Evolutionary conservation across 2,113 vertebrate genomes (phyloP).

Genomic region (Festucalex cinctus): DNA sequence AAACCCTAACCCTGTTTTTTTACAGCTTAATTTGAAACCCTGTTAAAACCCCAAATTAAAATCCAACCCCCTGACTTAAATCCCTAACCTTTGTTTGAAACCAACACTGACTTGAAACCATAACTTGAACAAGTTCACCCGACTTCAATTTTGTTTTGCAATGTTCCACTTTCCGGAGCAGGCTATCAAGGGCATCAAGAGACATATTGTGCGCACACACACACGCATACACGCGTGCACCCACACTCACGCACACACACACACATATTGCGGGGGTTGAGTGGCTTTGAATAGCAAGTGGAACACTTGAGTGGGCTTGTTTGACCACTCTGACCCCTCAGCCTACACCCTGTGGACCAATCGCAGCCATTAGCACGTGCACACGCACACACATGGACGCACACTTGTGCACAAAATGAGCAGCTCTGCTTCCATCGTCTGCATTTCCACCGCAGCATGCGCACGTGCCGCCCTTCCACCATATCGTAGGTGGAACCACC

Average conservation of each 20-base stretch:
- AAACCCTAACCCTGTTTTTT: not conserved
- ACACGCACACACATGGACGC: not conserved
- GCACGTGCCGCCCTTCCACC: too few species aligned
- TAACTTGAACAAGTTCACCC: not conserved
- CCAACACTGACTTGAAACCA: not conserved
- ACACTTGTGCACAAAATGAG: not conserved
- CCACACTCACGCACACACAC: not conserved
- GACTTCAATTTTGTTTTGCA: not conserved
- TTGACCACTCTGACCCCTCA: not conserved
- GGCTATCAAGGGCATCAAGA: not conserved
- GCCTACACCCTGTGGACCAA: slow-evolving; percentile 17
- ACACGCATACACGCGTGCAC: not conserved
- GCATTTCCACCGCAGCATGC: not conserved
- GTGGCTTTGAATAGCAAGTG: slow-evolving; percentile 8
- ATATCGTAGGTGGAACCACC: too few species aligned
- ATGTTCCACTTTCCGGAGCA: not conserved
- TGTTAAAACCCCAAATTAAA: too few species aligned
- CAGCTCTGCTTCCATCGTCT: not conserved
- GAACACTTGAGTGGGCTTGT: slow-evolving; percentile 1
- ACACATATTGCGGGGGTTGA: slow-evolving; percentile 16
- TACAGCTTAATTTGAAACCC: too few species aligned
- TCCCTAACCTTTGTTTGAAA: too few species aligned
- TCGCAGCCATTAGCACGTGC: slow-evolving; percentile 7
- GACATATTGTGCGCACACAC: not conserved
- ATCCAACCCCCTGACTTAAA: too few species aligned